Conservation (phyloP, 1,140 invertebrate species). For the Dolichoris vasculosae region DNA sequence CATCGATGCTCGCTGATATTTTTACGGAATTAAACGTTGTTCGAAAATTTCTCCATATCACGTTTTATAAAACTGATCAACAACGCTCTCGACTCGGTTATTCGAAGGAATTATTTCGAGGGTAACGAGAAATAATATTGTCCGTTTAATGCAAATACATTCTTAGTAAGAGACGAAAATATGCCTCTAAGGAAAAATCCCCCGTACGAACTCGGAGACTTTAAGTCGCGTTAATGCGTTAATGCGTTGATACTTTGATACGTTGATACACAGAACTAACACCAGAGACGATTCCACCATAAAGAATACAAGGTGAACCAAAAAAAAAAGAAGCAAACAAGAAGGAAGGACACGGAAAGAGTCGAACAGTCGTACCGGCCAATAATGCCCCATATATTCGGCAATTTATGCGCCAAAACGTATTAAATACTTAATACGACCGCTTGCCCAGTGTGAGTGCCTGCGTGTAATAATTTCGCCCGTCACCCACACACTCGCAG, state of each 20-base stretch:
- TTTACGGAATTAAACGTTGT: too few relatives aligned
- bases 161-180: conserved; percentile 8
- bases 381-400: conserved; percentile 71
- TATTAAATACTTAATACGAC: conserved; percentile 66
- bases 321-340: neutral
- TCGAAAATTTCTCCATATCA: too few relatives aligned
- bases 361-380: conserved; percentile 58
- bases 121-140: neutral
- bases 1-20: too few relatives aligned
- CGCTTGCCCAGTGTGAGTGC: conserved; percentile 39
- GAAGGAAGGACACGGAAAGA: conserved; percentile 43
- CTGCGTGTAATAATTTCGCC: conserved; percentile 58
- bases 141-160: neutral
- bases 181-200: conserved; percentile 9
- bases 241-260: too few relatives aligned
- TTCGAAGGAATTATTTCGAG: neutral
- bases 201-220: neutral
- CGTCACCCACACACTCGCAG: conserved; percentile 3
- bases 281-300: conserved; percentile 30
- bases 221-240: too few relatives aligned
- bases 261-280: conserved; percentile 31
- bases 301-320: conserved; percentile 33
- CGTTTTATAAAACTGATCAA: neutral
- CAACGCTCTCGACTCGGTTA: too few relatives aligned
- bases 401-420: conserved; percentile 71